Evolutionary conservation across 2,888 invertebrate genomes (phyloP).

Genomic region (Eristalis tenax): DNA sequence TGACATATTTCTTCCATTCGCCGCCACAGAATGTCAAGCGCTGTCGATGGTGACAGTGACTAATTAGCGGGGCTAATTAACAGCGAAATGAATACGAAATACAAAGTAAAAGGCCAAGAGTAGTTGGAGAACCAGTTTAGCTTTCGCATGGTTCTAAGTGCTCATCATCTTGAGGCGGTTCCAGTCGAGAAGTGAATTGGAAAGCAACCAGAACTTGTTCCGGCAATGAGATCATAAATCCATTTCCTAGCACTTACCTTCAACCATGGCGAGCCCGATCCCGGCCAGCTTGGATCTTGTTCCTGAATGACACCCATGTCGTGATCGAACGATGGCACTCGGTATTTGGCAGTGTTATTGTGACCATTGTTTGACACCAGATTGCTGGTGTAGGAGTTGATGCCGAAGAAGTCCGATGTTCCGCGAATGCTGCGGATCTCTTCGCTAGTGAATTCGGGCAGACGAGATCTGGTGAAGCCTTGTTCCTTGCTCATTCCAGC

Average conservation of each 20-base stretch:
- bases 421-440: slow-evolving; percentile 84
- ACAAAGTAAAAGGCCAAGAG: too few relatives aligned
- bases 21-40: too few relatives aligned
- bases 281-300: slow-evolving; percentile 84
- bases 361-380: slow-evolving; percentile 80
- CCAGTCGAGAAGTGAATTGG: too few relatives aligned
- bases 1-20: too few relatives aligned
- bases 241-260: slow-evolving; percentile 81
- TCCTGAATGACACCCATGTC: slow-evolving; percentile 84
- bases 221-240: too few relatives aligned
- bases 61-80: too few relatives aligned
- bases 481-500: slow-evolving; percentile 83
- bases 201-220: too few relatives aligned
- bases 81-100: too few relatives aligned
- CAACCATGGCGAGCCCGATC: slow-evolving; percentile 84
- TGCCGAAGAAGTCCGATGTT: slow-evolving; percentile 87
- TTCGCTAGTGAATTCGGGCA: slow-evolving; percentile 84
- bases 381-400: slow-evolving; percentile 88
- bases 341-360: slow-evolving; percentile 79
- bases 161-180: too few relatives aligned
- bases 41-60: too few relatives aligned
- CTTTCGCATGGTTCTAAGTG: too few relatives aligned
- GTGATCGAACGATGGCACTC: slow-evolving; percentile 84
- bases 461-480: slow-evolving; percentile 84
- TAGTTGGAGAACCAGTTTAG: too few relatives aligned